Evolutionary conservation across 2,888 invertebrate species (phyloP).

Genomic region (Adineta ricciae): DNA sequence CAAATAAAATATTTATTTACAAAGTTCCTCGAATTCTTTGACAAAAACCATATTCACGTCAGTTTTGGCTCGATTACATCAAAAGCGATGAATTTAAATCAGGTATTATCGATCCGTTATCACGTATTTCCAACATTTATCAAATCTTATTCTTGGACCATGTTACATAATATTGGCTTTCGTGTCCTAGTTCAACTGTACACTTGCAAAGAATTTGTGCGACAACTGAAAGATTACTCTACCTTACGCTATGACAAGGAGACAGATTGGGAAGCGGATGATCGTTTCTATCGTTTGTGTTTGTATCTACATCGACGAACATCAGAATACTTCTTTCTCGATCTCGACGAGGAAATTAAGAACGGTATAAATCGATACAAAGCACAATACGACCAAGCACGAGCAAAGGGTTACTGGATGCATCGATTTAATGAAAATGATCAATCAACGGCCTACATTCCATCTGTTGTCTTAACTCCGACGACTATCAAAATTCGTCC

Average conservation of each 20-base stretch:
- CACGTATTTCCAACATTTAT: background rate
- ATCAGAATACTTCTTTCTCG: slow-evolving; percentile 19
- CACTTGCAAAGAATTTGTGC: background rate
- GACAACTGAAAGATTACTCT: background rate
- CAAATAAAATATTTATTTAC: background rate
- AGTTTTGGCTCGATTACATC: background rate
- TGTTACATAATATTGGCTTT: slow-evolving; percentile 6
- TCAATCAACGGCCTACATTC: background rate
- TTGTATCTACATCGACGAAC: background rate
- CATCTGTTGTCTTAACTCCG: background rate
- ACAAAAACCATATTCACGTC: background rate
- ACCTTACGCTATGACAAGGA: background rate
- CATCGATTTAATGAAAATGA: background rate
- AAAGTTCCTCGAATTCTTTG: background rate
- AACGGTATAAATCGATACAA: background rate
- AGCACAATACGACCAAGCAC: background rate
- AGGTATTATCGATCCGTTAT: background rate
- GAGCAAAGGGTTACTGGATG: background rate
- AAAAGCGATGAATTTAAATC: background rate
- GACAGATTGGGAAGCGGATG: background rate
- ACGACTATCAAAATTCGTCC: slow-evolving; percentile 1
- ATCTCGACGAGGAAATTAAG: background rate
- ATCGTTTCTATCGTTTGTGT: slow-evolving; percentile 13
- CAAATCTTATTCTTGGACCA: slow-evolving; percentile 2
- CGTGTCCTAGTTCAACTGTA: background rate